phyloP scores from a whole-genome alignment of 2,888 invertebrate genomes.

The Agrotis segetum region DNA sequence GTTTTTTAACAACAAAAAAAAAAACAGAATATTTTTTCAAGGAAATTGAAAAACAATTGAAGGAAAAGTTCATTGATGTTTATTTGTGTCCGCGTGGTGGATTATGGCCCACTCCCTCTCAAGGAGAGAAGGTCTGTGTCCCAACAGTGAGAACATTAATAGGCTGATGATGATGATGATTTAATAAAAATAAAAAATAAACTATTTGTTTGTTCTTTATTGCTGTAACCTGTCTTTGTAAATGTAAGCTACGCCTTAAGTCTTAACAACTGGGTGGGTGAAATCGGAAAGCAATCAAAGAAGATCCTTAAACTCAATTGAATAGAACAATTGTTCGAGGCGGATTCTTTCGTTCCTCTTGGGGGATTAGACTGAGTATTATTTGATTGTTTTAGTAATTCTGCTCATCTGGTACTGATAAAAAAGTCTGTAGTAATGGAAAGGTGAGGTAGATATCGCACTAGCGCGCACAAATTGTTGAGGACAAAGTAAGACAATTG shows the following conservation, averaged over 20 bases:
- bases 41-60: conserved; percentile 2
- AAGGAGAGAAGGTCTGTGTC: too few species aligned
- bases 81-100: too few species aligned
- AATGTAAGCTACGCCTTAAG: conserved; percentile 8
- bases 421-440: too few species aligned
- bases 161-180: too few species aligned
- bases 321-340: conserved; percentile 23
- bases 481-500: too few species aligned
- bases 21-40: not conserved
- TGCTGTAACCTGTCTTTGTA: not conserved
- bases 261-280: conserved; percentile 1
- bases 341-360: conserved; percentile 17
- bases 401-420: not conserved
- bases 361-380: conserved; percentile 31
- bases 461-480: too few species aligned
- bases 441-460: too few species aligned
- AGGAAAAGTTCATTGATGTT: not conserved
- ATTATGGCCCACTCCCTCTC: too few species aligned
- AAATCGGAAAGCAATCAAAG: conserved; percentile 40
- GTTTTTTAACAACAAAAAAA: not conserved
- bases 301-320: conserved; percentile 13
- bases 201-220: too few species aligned
- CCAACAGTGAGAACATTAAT: too few species aligned
- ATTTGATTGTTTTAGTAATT: conserved; percentile 31
- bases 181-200: too few species aligned